These are phyloP conservation scores for Ambastaia sidthimunki DNA, from an alignment of 2,797 vertebrate genomes.

Conservation along the genomic window DNA sequence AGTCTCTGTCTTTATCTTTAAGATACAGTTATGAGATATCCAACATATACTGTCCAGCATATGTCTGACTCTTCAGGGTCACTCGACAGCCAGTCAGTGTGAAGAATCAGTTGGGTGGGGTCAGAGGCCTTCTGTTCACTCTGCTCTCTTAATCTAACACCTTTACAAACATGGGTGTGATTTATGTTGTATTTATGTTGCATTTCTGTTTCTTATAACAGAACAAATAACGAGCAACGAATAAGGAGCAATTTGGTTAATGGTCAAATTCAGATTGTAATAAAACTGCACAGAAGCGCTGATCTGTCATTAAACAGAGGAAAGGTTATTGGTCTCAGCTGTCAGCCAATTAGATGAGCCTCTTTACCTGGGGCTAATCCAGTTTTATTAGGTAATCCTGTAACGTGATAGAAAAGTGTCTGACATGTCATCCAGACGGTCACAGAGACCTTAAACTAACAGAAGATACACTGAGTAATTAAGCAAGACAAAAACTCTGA, in stretches of 20 bases:
- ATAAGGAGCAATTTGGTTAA: background rate
- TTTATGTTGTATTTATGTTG: background rate
- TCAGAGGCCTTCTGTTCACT: background rate
- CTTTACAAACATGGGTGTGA: too few relatives aligned
- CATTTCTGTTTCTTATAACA: background rate
- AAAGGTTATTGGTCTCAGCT: constrained; percentile 63
- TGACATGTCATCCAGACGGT: constrained; percentile 38
- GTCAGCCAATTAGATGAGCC: constrained; percentile 77
- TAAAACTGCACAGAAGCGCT: too few relatives aligned
- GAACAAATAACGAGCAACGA: background rate
- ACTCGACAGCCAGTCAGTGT: background rate
- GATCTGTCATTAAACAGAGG: background rate
- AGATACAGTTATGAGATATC: background rate
- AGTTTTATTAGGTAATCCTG: constrained; percentile 78
- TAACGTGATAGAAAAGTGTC: constrained; percentile 67
- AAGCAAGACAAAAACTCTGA: constrained; percentile 51
- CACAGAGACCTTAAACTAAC: background rate
- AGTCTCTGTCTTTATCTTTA: background rate
- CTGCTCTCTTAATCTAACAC: background rate
- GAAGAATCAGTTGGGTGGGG: background rate
- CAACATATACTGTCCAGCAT: background rate
- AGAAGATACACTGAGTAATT: background rate
- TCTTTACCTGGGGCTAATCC: constrained; percentile 79
- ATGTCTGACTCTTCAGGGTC: background rate
- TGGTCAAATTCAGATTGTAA: too few relatives aligned